These are phyloP conservation scores for Saccopteryx bilineata DNA, from an alignment of 2,113 vertebrate species.

Conservation along the genomic window DNA sequence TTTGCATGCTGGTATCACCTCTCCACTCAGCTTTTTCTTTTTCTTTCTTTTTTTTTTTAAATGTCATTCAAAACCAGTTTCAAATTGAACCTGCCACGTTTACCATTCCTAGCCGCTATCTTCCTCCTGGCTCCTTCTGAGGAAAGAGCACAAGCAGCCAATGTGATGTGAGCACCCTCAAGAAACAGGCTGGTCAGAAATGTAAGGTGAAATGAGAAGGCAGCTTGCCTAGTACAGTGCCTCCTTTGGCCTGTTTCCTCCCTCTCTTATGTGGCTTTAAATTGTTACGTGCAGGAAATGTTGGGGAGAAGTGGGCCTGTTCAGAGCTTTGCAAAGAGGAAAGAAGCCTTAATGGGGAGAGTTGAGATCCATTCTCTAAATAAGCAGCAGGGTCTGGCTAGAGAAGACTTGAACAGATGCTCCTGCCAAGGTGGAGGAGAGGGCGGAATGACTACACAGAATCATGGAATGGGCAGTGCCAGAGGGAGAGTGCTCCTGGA, in stretches of 20 bases:
- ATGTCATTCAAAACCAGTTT: constrained; percentile 10
- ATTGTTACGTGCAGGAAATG: not conserved
- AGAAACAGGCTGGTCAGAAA: constrained; percentile 17
- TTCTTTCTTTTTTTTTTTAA: not conserved
- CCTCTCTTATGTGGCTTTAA: not conserved
- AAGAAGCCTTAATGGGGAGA: not conserved
- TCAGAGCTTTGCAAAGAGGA: not conserved
- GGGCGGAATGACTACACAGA: not conserved
- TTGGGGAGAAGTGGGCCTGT: not conserved
- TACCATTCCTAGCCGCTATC: not conserved
- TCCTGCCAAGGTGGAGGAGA: not conserved
- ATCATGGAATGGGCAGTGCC: not conserved
- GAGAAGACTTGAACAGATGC: constrained; percentile 16
- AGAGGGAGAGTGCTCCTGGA: not conserved
- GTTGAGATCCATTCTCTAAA: not conserved
- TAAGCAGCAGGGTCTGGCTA: constrained; percentile 1
- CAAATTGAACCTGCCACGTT: not conserved
- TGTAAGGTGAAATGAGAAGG: not conserved
- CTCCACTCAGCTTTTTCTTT: not conserved
- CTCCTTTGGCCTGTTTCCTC: not conserved
- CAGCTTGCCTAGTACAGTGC: not conserved
- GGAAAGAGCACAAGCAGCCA: not conserved
- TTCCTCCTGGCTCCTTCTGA: not conserved
- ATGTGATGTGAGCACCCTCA: not conserved
- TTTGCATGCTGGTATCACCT: not conserved